Conservation (phyloP, 2,113 vertebrate genomes). For the Neodontobutis hainanensis region DNA sequence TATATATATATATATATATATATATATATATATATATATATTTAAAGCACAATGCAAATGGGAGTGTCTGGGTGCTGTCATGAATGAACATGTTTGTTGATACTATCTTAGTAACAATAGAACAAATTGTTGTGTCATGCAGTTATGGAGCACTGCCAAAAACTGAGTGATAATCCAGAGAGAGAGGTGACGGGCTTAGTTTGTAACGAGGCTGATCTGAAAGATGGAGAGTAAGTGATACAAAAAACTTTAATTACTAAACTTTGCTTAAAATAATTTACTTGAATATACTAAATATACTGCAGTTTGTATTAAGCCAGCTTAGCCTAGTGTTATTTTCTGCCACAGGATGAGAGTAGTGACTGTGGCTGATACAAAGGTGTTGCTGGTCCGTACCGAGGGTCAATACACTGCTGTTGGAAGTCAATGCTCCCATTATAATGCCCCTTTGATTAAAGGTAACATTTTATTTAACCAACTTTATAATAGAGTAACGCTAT, state of each 20-base stretch:
- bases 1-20: no score
- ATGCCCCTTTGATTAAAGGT: slow-evolving; percentile 85
- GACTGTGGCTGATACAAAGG: slow-evolving; percentile 71
- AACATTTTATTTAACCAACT: neutral
- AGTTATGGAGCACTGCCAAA: slow-evolving; percentile 34
- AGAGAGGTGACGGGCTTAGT: slow-evolving; percentile 74
- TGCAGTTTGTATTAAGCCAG: neutral
- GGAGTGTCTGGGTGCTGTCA: neutral
- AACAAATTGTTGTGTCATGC: slow-evolving; percentile 5
- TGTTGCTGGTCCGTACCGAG: slow-evolving; percentile 81
- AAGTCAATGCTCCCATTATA: slow-evolving; percentile 84
- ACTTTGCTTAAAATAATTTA: neutral
- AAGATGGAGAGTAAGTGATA: slow-evolving; percentile 86
- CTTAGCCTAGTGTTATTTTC: neutral
- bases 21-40: no score
- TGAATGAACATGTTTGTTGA: neutral
- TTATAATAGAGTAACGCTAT: neutral
- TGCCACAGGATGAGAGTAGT: slow-evolving; percentile 83
- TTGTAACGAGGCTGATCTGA: slow-evolving; percentile 80
- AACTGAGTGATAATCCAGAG: slow-evolving; percentile 12
- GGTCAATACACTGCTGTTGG: slow-evolving; percentile 83
- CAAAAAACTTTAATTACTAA: neutral
- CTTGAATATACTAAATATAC: neutral
- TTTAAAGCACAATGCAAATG: neutral
- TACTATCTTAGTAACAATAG: neutral